Base-by-base conservation (phyloP, 2,797 vertebrate species). In the Oreortyx pictus region DNA sequence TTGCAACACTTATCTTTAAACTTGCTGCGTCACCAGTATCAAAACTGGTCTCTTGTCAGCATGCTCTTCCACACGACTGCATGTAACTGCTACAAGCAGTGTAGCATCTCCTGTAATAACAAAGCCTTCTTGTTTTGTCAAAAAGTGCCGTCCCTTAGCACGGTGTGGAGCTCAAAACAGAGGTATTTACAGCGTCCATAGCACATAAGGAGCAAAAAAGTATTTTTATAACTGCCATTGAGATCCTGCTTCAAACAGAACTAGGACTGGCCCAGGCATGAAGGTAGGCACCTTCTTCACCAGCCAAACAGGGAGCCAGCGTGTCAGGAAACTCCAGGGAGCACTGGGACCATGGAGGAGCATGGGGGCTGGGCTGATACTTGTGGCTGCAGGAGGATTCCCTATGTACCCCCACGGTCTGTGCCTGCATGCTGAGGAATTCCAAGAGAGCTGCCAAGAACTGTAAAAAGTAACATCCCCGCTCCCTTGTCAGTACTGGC, bases 381-480 rank as follows among this genome's bases (percentile, higher is more conserved):
- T 57, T n/a, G 56, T 14, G 56, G 56, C 56, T 57, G 17, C 93
- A 89, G 74, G 82, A 95, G 49, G 71, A 90, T 80, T 73, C 86
- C 94, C 84, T 89, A 72, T 76, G 82, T 79, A 90, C 54, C 87
- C 93, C 56, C 0, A 0, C 17, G 1, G 31, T 75, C 72, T 86
- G 79, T 89, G 82, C 93, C 82, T 95, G 85, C 85, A 76, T 0
- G 0, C 71, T 57, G 87, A 93, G 85, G 94, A 95, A 96, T 92
- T 93, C 90, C 89, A 88, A 93, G 86, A 95, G 80, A 56, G 73
- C 79, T 93, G 92, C 93, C 94, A 95, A 90, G 85, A 82, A 93
- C 93, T 0, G 31, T 92, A 88, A 94, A 86, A 95, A 95, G 85
- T 43, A 89, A 86, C 83, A 96, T 93, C 71, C 64, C 70, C 0